Percentiles rank a stretch among this genome's conserved stretches.
These are phyloP conservation scores for Galago senegalensis DNA, from an alignment of 2,797 vertebrate genomes.

Conservation along the genomic window DNA sequence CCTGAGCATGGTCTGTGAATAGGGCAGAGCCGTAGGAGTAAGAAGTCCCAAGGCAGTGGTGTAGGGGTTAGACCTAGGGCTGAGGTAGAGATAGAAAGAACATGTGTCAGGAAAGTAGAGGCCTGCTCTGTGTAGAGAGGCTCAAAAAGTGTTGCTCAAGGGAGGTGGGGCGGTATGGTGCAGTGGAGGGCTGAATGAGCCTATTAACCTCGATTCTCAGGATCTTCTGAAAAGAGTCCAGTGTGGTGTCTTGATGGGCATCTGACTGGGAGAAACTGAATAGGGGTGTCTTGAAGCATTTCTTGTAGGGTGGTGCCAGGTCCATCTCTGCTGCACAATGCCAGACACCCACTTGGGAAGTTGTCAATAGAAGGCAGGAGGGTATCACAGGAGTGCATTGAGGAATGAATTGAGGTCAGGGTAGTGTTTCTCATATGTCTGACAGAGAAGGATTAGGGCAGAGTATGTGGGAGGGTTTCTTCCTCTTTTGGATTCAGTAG, in stretches of 20 bases:
- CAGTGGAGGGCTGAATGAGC: neutral
- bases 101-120: neutral
- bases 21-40: neutral
- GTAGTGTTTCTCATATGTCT: neutral
- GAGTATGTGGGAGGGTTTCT: neutral
- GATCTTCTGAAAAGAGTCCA: neutral
- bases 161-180: neutral
- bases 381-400: neutral
- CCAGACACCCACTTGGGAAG: too few species aligned
- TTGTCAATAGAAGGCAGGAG: neutral
- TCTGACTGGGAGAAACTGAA: neutral
- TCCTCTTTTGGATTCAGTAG: neutral
- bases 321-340: neutral
- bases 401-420: neutral
- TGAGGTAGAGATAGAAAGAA: neutral
- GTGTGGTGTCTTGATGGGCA: neutral
- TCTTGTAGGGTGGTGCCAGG: neutral
- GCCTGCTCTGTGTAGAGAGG: neutral
- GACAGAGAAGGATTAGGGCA: neutral
- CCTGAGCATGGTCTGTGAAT: neutral
- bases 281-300: neutral
- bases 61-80: too few species aligned
- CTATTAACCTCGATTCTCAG: neutral
- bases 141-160: fast-evolving
- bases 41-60: neutral